phyloP scores from a whole-genome alignment of 2,888 invertebrate species.

The Pegoplata infirma region DNA sequence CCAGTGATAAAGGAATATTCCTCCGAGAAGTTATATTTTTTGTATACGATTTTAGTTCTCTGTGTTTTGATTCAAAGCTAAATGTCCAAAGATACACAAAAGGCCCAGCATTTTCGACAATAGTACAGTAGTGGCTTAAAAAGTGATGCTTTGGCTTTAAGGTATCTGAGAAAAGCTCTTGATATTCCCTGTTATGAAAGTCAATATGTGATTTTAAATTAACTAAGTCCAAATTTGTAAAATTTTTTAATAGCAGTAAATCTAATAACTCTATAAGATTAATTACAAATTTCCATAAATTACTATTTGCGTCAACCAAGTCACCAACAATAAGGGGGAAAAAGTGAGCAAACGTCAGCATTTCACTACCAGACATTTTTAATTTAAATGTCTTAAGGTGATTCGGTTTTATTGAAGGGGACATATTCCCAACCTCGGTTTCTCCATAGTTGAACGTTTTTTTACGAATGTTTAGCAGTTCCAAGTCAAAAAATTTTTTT shows the following conservation, averaged over 20 bases:
- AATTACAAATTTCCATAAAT: constrained; percentile 34
- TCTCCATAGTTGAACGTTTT: constrained; percentile 40
- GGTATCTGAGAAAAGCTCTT: constrained; percentile 23
- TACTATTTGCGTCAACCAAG: background rate
- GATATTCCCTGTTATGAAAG: constrained; percentile 31
- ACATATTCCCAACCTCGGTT: constrained; percentile 43
- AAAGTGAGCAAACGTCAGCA: constrained; percentile 12
- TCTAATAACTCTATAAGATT: constrained; percentile 36
- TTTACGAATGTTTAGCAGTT: constrained; percentile 8
- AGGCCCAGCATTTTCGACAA: constrained; percentile 37
- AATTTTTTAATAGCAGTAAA: constrained; percentile 18
- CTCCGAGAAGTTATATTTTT: constrained; percentile 36
- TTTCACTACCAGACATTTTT: constrained; percentile 47
- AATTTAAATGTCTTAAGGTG: constrained; percentile 38
- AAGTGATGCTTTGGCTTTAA: constrained; percentile 45
- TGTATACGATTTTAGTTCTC: constrained; percentile 37
- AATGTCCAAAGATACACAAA: constrained; percentile 28
- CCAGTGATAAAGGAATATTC: constrained; percentile 4
- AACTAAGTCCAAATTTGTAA: constrained; percentile 24
- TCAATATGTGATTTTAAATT: constrained; percentile 33
- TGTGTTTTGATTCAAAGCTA: constrained; percentile 26
- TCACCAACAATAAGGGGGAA: constrained; percentile 4
- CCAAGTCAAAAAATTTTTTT: constrained; percentile 11
- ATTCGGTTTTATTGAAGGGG: constrained; percentile 19
- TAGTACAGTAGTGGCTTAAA: constrained; percentile 28